Evolutionary conservation across 2,797 vertebrate genomes (phyloP).

Genomic region (Phylloscopus collybita): DNA sequence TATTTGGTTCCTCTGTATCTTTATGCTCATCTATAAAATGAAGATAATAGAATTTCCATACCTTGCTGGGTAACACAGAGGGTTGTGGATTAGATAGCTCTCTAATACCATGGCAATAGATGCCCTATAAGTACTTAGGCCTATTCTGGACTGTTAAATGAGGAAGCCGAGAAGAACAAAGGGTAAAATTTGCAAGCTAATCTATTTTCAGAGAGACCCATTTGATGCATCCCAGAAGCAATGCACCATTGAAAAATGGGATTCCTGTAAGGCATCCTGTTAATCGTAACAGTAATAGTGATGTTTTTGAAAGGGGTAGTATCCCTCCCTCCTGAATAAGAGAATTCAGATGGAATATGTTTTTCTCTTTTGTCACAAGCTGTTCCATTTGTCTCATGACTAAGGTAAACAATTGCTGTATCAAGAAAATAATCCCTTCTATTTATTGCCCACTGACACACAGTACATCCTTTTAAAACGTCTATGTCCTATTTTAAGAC

Average conservation of each 20-base stretch:
- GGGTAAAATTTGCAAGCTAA: not conserved
- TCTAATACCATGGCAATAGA: not conserved
- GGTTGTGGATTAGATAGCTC: not conserved
- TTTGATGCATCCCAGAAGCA: not conserved
- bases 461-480: not conserved
- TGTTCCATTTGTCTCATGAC: not conserved
- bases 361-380: not conserved
- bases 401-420: constrained; percentile 8
- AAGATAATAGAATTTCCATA: not conserved
- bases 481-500: not conserved
- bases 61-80: not conserved
- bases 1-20: not conserved
- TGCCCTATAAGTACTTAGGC: not conserved
- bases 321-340: not conserved
- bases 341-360: not conserved
- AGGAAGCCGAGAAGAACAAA: not conserved
- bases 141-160: not conserved
- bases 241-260: not conserved
- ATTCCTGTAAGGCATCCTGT: not conserved
- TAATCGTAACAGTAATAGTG: not conserved
- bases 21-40: not conserved
- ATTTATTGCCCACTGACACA: not conserved
- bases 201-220: not conserved
- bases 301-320: not conserved
- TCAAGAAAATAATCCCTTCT: not conserved